phyloP scores from a whole-genome alignment of 2,888 invertebrate genomes.

The Calameuta pallipes region DNA sequence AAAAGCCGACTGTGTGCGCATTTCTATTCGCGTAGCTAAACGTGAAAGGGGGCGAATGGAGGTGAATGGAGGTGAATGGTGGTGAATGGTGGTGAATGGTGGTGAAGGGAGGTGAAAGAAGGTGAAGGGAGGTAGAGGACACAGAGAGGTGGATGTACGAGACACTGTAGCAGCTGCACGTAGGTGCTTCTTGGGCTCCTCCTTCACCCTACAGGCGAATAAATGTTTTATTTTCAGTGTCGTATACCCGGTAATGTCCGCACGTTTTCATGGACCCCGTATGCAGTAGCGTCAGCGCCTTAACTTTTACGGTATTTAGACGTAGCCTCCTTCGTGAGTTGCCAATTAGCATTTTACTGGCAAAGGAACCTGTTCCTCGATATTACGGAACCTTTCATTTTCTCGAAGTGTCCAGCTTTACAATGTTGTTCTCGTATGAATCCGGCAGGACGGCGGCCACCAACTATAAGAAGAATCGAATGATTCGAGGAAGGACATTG shows the following conservation, averaged over 20 bases:
- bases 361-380: neutral
- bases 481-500: too few species aligned
- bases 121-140: neutral
- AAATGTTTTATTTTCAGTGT: neutral
- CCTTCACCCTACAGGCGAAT: neutral
- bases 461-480: too few species aligned
- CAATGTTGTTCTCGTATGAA: neutral
- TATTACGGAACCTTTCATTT: neutral
- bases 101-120: neutral
- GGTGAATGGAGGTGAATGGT: too few species aligned
- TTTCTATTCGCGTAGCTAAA: neutral
- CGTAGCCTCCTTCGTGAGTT: slow-evolving; percentile 30
- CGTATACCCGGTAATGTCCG: neutral
- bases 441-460: neutral
- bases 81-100: too few species aligned
- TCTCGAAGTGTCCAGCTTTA: neutral
- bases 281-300: neutral
- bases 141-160: too few species aligned
- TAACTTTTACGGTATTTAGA: slow-evolving; percentile 27
- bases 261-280: neutral
- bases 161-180: neutral
- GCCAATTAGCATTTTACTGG: slow-evolving; percentile 39
- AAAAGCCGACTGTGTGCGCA: neutral
- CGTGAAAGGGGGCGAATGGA: neutral
- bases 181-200: neutral